Evolutionary conservation across 1,140 invertebrate genomes (phyloP), one percentile per base, ranked within the genome.

Genomic region (Drosophila subpulchrella): DNA sequence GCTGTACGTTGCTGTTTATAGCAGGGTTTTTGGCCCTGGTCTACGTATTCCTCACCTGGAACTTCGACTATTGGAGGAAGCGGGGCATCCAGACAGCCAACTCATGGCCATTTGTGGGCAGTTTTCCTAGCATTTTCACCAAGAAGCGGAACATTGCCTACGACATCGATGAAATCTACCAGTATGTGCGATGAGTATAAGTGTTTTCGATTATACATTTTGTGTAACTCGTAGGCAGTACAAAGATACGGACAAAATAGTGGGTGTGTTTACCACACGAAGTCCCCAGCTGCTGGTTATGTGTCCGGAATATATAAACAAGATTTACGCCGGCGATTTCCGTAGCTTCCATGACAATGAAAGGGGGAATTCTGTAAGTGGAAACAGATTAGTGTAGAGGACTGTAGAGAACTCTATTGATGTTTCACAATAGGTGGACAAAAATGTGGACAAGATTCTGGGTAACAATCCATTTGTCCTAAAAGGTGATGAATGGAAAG

Each of bases 401-500:
- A 10, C 7, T 17, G 10, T 42, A 10, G 0, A n/a, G n/a, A n/a
- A n/a, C n/a, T 12, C 3, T 20, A 24, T 93, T 93, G 81, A 10
- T 4, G 44, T 41, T 10, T 13, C 46, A 3, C 11, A 30, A 44
- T 32, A 92, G 63, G 48, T 91, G 4, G 79, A 92, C 57, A 63
- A 80, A 27, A 70, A 92, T 36, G 50, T 70, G 4, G 93, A 94
- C 77, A 82, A 88, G 15, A 85, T 93, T 15, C 62, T 93, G 44
- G 82, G 74, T 3, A 76, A 79, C 32, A 93, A 94, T 77, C 81
- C 93, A 0, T 94, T 94, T 61, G 36, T 92, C 5, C 57, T 91
- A 5, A 76, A 53, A 5, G 93, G 93, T 13, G 88, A 93, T 6
- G 76, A 68, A 8, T 95, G 95, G 95, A 94, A 94, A 76, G 85